A percentile compares a stretch with the other conserved stretches of the same genome.
Conservation (phyloP, 2,113 vertebrate species). For the Ginglymostoma cirratum region DNA sequence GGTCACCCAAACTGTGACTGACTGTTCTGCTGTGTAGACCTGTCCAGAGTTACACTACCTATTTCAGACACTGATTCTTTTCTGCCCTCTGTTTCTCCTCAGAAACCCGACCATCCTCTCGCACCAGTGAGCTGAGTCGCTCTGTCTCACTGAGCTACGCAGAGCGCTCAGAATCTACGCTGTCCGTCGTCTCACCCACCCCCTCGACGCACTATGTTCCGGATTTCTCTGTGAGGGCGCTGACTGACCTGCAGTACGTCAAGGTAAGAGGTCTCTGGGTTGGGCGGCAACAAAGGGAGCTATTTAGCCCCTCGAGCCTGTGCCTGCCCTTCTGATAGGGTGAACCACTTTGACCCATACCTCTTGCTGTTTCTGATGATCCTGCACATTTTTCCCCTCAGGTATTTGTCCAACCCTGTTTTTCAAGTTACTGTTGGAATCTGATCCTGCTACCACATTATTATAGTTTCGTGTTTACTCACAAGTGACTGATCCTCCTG, state of each 20-base stretch:
- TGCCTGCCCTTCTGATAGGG: neutral
- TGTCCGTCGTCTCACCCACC: slow-evolving; percentile 54
- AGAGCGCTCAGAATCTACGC: slow-evolving; percentile 64
- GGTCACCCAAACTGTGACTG: neutral
- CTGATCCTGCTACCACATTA: too few relatives aligned
- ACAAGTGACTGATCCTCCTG: neutral
- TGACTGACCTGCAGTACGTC: slow-evolving; percentile 82
- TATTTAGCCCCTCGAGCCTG: neutral
- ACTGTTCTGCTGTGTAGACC: neutral
- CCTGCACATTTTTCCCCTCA: too few relatives aligned
- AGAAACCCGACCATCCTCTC: slow-evolving; percentile 80
- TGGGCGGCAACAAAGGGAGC: neutral
- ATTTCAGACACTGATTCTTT: too few relatives aligned
- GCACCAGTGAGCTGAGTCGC: slow-evolving; percentile 71
- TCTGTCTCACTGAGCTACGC: slow-evolving; percentile 77
- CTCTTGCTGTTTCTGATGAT: too few relatives aligned
- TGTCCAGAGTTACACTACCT: neutral
- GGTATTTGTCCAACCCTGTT: too few relatives aligned
- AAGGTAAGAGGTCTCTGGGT: slow-evolving; percentile 63
- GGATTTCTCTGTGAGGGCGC: slow-evolving; percentile 84
- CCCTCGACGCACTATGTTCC: slow-evolving; percentile 68
- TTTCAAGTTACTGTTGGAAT: too few relatives aligned
- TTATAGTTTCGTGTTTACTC: too few relatives aligned
- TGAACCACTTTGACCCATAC: neutral
- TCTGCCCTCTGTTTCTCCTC: slow-evolving; percentile 37